Evolutionary conservation across 2,113 vertebrate genomes (phyloP), one percentile per base, ranked within the genome.

Genomic region (Phylloscopus trochiloides): DNA sequence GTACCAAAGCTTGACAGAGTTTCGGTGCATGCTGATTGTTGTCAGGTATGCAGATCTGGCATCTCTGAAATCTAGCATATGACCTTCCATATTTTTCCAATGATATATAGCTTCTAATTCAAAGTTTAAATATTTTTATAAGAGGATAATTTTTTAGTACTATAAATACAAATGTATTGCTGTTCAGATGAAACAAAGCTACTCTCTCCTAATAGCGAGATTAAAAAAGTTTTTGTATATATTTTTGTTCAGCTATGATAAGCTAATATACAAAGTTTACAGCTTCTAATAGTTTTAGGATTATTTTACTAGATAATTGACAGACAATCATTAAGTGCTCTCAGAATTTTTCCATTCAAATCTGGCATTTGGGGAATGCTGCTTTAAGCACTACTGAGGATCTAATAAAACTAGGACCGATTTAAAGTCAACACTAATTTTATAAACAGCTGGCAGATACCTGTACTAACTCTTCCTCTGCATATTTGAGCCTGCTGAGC

Each of bases 391-490:
- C 8, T 59, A 10, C 6, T 59, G 68, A 71, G 31, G 32, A 58
- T 20, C 19, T 66, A 59, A 70, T 52, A 71, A 52, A 78, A 28
- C 25, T 3, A 19, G 24, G 24, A 71, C 12, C 0, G 4, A 54
- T 54, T 54, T 76, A 28, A 88, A 94, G 50, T 61, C 70, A 67
- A 77, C 18, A 40, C 18, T 79, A 61, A 79, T 79, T 66, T 76
- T 14, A 62, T 16, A 19, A 66, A 54, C 48, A 59, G 28, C 86
- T 61, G 51, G 32, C 12, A 87, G 63, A 70, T 96, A 99, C 99
- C 99, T 99, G 99, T 36, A 99, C 99, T 12, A 99, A 97, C 73
- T 99, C 99, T 93, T 99, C 99, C 90, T 99, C 99, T 3, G 99
- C 99, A 10, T 99, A 99, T 70, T 99, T 99, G 47, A 99, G 98